Evolutionary conservation across 2,113 vertebrate genomes (phyloP).

Genomic region (Salvator merianae): DNA sequence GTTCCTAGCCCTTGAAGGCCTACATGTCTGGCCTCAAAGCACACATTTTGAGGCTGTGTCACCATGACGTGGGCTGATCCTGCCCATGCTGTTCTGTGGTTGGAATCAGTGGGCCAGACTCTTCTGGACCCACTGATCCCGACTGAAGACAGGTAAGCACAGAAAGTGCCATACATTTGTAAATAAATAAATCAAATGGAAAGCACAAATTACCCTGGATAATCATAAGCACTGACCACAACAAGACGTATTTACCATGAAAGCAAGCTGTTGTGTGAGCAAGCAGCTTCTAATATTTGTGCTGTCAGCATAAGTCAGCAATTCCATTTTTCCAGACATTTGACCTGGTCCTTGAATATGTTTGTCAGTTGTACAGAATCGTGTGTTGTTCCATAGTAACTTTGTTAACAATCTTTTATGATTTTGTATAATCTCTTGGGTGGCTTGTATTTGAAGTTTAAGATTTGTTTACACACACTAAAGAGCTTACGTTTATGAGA

Average conservation of each 20-base stretch:
- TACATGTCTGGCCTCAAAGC: too few species aligned
- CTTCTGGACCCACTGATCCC: too few species aligned
- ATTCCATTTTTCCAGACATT: background rate
- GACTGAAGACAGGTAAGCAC: too few species aligned
- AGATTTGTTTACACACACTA: constrained; percentile 45
- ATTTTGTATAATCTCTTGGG: constrained; percentile 38
- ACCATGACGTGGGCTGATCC: too few species aligned
- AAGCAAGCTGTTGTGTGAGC: background rate
- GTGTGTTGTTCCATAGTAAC: constrained; percentile 3
- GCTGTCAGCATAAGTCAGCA: constrained; percentile 7
- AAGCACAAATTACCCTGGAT: background rate
- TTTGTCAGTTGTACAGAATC: background rate
- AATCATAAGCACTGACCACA: background rate
- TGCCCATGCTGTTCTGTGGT: too few species aligned
- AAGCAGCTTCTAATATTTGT: background rate
- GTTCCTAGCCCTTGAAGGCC: too few species aligned
- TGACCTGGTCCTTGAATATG: constrained; percentile 2
- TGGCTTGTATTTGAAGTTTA: constrained; percentile 58
- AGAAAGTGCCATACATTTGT: too few species aligned
- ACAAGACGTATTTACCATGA: constrained; percentile 13
- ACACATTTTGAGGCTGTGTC: too few species aligned
- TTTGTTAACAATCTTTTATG: constrained; percentile 32
- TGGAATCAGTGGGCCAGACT: too few species aligned
- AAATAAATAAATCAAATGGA: background rate
- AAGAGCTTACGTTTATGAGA: constrained; percentile 53